phyloP scores from a whole-genome alignment of 2,888 invertebrate genomes.

The Agrochola circellaris region DNA sequence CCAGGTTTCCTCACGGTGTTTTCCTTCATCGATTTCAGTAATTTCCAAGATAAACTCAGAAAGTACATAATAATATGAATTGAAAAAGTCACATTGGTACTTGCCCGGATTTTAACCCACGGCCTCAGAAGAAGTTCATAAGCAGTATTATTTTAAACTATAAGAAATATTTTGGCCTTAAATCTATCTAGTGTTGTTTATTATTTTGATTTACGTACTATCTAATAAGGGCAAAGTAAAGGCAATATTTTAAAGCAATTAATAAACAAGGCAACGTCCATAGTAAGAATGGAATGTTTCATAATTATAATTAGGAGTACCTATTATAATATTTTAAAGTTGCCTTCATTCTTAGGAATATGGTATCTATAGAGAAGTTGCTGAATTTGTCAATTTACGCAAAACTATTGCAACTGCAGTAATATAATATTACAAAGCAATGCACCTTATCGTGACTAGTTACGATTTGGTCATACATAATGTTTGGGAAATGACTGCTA shows the following conservation, averaged over 20 bases:
- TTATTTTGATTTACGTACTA: conserved; percentile 3
- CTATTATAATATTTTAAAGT: conserved; percentile 68
- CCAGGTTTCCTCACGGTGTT: no score
- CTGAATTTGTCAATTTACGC: conserved; percentile 62
- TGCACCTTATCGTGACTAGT: conserved; percentile 37
- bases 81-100: no score
- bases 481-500: conserved; percentile 47
- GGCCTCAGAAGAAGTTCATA: neutral
- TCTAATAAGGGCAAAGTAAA: conserved; percentile 1
- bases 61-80: no score
- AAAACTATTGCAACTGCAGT: conserved; percentile 42
- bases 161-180: neutral
- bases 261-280: conserved; percentile 38
- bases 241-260: conserved; percentile 58
- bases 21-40: no score
- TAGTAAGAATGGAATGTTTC: conserved; percentile 47
- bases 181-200: neutral
- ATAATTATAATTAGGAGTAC: conserved; percentile 44
- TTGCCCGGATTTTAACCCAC: no score
- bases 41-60: no score
- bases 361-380: conserved; percentile 54
- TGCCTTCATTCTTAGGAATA: conserved; percentile 73
- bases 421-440: conserved; percentile 47
- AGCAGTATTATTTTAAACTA: neutral
- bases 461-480: conserved; percentile 4